Base-by-base conservation (phyloP, 30 jellyfish, hydroid and myxozoan species). In the Pelagia noctiluca region DNA sequence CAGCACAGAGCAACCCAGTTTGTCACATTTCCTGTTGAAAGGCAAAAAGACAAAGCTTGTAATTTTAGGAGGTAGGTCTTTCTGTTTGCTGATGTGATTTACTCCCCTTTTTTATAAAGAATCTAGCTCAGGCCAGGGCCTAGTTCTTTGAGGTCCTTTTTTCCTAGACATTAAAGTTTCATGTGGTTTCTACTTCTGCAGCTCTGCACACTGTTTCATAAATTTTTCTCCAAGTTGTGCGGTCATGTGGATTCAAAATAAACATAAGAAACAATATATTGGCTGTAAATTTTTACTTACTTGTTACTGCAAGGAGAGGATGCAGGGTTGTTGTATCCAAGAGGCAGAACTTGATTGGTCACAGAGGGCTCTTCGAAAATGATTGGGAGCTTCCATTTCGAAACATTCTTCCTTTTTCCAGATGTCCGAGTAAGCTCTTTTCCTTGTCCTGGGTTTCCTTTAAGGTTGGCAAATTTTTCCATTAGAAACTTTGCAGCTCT, bases 21-120 rank as follows among this genome's bases (percentile, higher is more conserved):
- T 42, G 57, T 42, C 57, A 42, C 57, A 42, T 42, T 42, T 42
- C 57, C 57, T 42, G 57, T 42, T 42, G 57, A 42, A 8, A 42
- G 8, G 16, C 57, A n/a, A n/a, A n/a, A n/a, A n/a, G n/a, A n/a
- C n/a, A n/a, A n/a, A 42, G 8, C 16, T 42, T 42, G 57, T 5
- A 42, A 16, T 8, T 42, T 5, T 16, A 42, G 12, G 8, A 5
- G 16, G 16, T 42, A 42, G 57, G 16, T 16, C 16, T 42, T 5
- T 42, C 16, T 42, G 8, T 5, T 42, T 42, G 16, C 12, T 42
- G 57, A 42, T 16, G 8, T 42, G 16, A 8, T 42, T n/a, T n/a
- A n/a, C n/a, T n/a, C n/a, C n/a, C n/a, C n/a, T n/a, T n/a, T n/a
- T n/a, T n/a, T n/a, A n/a, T n/a, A n/a, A n/a, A n/a, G n/a, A n/a